Evolutionary conservation across 2,113 vertebrate genomes (phyloP), one percentile per base, ranked within the genome.

Genomic region (Gymnorhina tibicen): DNA sequence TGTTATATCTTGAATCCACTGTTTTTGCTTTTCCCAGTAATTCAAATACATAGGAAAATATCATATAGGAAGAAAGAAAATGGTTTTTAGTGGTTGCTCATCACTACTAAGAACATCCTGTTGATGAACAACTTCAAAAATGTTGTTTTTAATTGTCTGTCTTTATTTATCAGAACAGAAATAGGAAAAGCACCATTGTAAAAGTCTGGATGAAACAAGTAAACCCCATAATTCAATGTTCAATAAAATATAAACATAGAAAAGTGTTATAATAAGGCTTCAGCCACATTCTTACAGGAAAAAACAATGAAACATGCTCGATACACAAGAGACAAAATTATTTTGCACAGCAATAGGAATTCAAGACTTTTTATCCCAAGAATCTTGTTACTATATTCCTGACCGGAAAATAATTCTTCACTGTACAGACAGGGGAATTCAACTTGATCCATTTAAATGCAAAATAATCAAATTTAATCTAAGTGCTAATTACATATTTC

Each of bases 381-480:
- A 52, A 88, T 23, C 10, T 69, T 50, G 14, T 69, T 70, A 46
- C 20, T 86, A 2, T 50, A 77, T 33, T 83, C 50, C 47, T 86
- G 37, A 58, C 8, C 63, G 20, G 80, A 60, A 41, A 24, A 53
- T 9, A 87, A 32, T 58, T 74, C n/a, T 78, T 68, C 16, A 33
- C 9, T n/a, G 6, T 23, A 50, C 16, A 78, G 64, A 10, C 64
- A 60, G 14, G 52, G 30, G 35, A 84, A 74, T 83, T 93, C 24
- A 66, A 64, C 23, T 83, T 50, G 19, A 73, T 58, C 16, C 27
- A n/a, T 16, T 62, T 49, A 37, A 33, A 13, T 39, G 23, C 8
- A 95, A 83, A 83, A 73, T 33, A 49, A 50, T 37, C n/a, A 92
- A 44, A 39, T 59, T 88, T 83, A 91, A 85, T 18, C 11, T 46